Evolutionary conservation across 2,888 invertebrate genomes (phyloP).

Genomic region (Cephus runcator): DNA sequence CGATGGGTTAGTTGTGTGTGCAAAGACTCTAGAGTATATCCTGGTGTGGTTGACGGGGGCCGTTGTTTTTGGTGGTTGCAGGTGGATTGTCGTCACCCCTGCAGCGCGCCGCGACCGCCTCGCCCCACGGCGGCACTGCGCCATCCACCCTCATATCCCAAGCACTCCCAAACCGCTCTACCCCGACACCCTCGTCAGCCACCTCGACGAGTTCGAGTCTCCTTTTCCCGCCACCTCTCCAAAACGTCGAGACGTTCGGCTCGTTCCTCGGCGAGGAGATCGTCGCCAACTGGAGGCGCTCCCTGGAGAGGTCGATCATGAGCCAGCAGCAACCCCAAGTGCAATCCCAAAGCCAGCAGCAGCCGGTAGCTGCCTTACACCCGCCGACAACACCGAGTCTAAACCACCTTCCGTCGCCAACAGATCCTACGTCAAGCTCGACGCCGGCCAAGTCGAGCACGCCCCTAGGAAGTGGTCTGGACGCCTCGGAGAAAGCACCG

Average conservation of each 20-base stretch:
- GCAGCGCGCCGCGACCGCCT: slow-evolving; percentile 65
- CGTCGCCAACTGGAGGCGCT: slow-evolving; percentile 82
- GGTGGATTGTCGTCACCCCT: slow-evolving; percentile 66
- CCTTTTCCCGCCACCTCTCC: slow-evolving; percentile 70
- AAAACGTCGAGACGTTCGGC: slow-evolving; percentile 79
- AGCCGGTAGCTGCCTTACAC: slow-evolving; percentile 39
- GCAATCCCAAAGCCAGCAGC: slow-evolving; percentile 51
- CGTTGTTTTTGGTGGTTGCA: slow-evolving; percentile 59
- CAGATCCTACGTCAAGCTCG: slow-evolving; percentile 66
- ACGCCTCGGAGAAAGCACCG: slow-evolving; percentile 61
- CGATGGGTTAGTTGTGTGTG: background rate
- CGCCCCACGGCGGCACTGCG: slow-evolving; percentile 58
- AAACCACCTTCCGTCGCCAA: slow-evolving; percentile 68
- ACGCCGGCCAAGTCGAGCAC: slow-evolving; percentile 59
- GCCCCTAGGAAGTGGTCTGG: slow-evolving; percentile 48
- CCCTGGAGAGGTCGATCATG: slow-evolving; percentile 70
- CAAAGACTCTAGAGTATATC: background rate
- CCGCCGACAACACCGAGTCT: slow-evolving; percentile 65
- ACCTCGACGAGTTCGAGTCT: slow-evolving; percentile 63
- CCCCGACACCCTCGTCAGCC: slow-evolving; percentile 61
- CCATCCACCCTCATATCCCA: slow-evolving; percentile 58
- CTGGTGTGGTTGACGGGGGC: slow-evolving; percentile 5
- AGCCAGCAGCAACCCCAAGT: slow-evolving; percentile 58
- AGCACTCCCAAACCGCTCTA: slow-evolving; percentile 59
- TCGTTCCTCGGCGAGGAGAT: slow-evolving; percentile 84